phyloP scores from a whole-genome alignment of 1,140 invertebrate genomes.

The Pygmarrhopalites habei region DNA sequence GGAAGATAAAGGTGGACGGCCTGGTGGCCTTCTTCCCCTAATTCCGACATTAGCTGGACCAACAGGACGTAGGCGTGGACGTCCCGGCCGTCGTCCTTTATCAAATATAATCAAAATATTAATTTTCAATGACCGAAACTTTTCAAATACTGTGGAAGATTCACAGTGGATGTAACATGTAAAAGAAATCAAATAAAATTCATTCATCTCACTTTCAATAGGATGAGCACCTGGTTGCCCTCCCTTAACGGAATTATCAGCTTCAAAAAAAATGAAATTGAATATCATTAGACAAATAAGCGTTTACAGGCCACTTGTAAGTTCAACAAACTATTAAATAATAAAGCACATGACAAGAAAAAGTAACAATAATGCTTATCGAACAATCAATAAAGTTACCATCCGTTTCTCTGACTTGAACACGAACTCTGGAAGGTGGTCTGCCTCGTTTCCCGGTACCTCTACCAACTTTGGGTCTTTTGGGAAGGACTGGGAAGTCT shows the following conservation, averaged over 20 bases:
- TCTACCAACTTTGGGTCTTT: constrained; percentile 16
- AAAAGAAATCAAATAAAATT: not conserved
- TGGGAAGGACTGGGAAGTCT: constrained; percentile 5
- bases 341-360: not conserved
- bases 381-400: not conserved
- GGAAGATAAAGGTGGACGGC: constrained; percentile 43
- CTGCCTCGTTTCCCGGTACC: constrained; percentile 27
- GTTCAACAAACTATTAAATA: not conserved
- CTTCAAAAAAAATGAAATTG: not conserved
- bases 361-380: not conserved
- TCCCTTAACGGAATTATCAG: not conserved
- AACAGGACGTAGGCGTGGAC: constrained; percentile 60
- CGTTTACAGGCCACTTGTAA: not conserved
- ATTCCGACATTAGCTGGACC: constrained; percentile 56
- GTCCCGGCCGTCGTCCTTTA: constrained; percentile 47
- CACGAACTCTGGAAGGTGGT: constrained; percentile 21
- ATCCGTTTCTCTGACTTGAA: constrained; percentile 16
- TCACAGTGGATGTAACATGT: not conserved
- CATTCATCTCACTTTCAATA: not conserved
- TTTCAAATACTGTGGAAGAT: no score
- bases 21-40: constrained; percentile 48
- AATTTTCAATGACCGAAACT: no score
- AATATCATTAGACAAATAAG: not conserved
- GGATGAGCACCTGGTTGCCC: not conserved
- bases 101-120: no score